Base-by-base conservation (phyloP, 2,888 invertebrate species). In the Dione vanillae region DNA sequence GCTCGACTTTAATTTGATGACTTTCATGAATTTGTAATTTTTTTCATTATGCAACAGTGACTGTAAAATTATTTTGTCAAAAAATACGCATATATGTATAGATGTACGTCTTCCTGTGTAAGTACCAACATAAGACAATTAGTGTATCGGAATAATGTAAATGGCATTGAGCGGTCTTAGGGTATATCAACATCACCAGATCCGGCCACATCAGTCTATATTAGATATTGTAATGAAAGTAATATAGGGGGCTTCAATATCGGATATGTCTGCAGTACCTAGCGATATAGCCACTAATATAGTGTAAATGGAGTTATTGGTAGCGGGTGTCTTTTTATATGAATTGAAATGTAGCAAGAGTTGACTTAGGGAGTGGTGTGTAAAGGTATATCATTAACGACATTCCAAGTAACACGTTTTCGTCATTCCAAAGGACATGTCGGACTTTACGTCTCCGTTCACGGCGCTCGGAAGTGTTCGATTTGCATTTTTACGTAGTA, bases 101-200 rank as follows among this genome's bases (percentile, higher is more conserved):
- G 89, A 82, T 90, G 88, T 91, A 90, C 88, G 92, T 92, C 92
- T 93, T 92, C 92, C 93, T 91, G 87, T 88, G 88, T 91, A 90
- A 90, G 90, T 86, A 86, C 86, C 86, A 86, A 85, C 86, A 81
- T 84, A 83, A 83, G 83, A 80, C 85, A 82, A 82, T 82, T 85
- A 85, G 84, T 78, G 78, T 86, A 81, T 80, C 82, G 82, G 83
- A 80, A 74, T 83, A 80, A 82, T 79, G 81, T 81, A 78, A 81
- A 79, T 76, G 80, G 79, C 76, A 76, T 77, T 84, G 86, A 85
- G 82, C 83, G 85, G 87, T 80, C 79, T 83, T 85, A 90, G 87
- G 89, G 87, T 87, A 85, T 80, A 80, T 83, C 81, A 80, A 77
- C 82, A 81, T 82, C 85, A 85, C 84, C 85, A 85, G 83, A 85